These are phyloP conservation scores for Drosophila trapezifrons DNA, from an alignment of 1,140 invertebrate species.

Conservation along the genomic window DNA sequence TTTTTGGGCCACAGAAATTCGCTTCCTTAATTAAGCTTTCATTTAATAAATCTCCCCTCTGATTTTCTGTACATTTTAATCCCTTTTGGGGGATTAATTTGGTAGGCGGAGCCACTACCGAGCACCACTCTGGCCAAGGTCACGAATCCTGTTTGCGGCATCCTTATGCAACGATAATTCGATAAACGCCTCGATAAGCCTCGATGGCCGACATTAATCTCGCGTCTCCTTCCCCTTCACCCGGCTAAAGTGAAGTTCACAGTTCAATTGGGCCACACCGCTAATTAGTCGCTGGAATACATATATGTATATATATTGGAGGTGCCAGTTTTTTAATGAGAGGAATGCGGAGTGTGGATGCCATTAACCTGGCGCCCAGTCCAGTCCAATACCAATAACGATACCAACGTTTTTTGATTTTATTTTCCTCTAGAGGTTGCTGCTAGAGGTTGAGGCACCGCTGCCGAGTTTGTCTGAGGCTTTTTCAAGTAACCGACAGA, in stretches of 20 bases:
- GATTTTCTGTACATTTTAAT: background rate
- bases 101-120: background rate
- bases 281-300: slow-evolving; percentile 56
- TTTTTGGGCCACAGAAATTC: too few relatives aligned
- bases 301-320: background rate
- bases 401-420: slow-evolving; percentile 3
- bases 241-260: slow-evolving; percentile 53
- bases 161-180: slow-evolving; percentile 50
- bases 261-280: slow-evolving; percentile 72
- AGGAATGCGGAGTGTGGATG: slow-evolving; percentile 3
- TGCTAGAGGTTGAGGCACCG: slow-evolving; percentile 18
- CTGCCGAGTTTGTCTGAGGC: slow-evolving; percentile 27
- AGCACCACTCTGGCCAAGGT: slow-evolving; percentile 23
- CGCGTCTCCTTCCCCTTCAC: background rate
- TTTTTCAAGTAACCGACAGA: slow-evolving; percentile 62
- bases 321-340: slow-evolving; percentile 16
- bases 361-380: slow-evolving; percentile 47
- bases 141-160: slow-evolving; percentile 27
- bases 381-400: background rate
- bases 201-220: slow-evolving; percentile 18
- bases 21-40: too few relatives aligned
- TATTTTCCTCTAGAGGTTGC: slow-evolving; percentile 17
- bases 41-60: background rate
- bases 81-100: slow-evolving; percentile 8
- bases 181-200: slow-evolving; percentile 51